phyloP scores from a whole-genome alignment of 1,140 invertebrate genomes.

The Drosophila gunungcola region DNA sequence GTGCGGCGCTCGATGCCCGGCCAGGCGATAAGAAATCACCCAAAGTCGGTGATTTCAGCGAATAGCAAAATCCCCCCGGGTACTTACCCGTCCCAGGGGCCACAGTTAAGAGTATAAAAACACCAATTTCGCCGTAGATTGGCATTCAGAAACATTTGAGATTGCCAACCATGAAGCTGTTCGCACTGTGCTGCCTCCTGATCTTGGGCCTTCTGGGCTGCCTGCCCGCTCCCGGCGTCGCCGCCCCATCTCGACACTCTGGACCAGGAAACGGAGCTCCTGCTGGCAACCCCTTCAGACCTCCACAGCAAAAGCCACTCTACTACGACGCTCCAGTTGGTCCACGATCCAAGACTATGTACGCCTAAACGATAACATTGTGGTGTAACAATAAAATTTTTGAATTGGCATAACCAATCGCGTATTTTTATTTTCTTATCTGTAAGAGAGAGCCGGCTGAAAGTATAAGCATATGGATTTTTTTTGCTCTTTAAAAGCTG shows the following conservation, averaged over 20 bases:
- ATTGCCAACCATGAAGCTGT: constrained; percentile 50
- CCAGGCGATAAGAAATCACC: constrained; percentile 30
- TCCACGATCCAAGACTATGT: constrained; percentile 49
- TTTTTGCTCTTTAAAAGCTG: background rate
- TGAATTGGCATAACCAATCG: background rate
- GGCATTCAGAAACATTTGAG: constrained; percentile 11
- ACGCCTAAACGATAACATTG: constrained; percentile 44
- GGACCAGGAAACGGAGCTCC: constrained; percentile 24
- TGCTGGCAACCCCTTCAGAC: constrained; percentile 17
- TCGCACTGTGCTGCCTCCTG: constrained; percentile 40
- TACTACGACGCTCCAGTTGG: constrained; percentile 55
- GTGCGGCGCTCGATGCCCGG: background rate
- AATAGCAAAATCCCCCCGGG: constrained; percentile 35
- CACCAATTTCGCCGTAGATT: background rate
- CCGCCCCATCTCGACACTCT: constrained; percentile 53
- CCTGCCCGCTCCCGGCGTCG: constrained; percentile 13
- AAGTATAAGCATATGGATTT: constrained; percentile 1
- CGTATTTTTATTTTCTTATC: constrained; percentile 12
- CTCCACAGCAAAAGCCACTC: constrained; percentile 33
- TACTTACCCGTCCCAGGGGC: constrained; percentile 23
- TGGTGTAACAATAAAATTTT: constrained; percentile 13
- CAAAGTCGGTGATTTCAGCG: constrained; percentile 40
- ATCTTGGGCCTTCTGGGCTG: constrained; percentile 30
- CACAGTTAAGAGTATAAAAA: constrained; percentile 37
- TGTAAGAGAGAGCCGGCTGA: background rate